Evolutionary conservation across 2,888 invertebrate genomes (phyloP), one percentile per base, ranked within the genome.

Genomic region (Amphipoea lucens): DNA sequence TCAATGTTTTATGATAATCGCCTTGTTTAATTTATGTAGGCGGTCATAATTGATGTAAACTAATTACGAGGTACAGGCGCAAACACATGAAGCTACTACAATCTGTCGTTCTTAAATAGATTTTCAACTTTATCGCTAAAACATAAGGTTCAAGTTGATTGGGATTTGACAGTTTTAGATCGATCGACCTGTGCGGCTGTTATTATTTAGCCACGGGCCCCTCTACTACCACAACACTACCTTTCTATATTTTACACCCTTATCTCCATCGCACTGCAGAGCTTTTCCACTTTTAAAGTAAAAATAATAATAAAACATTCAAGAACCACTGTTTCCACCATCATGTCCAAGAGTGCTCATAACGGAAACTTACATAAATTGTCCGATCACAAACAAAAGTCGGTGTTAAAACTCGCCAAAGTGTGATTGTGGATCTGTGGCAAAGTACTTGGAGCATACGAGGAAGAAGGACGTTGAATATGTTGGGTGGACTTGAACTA

Each of bases 1-100:
- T 85, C 89, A 85, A 92, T 94, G 93, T 94, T 94, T 95, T 94
- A 93, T 93, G 93, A 93, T 95, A 94, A 95, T 94, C 92, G 92
- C 93, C 92, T 91, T 91, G 90, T 90, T 90, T 93, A 93, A 94
- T 94, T 94, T 94, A 93, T 92, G 91, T 88, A 90, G 90, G 86
- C 90, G 87, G 90, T 90, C 88, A 90, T 90, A 91, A 92, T 92
- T 90, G 91, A 87, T 90, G 84, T 88, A 86, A 89, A 87, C 90
- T 91, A 90, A 91, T 92, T 91, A 89, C 74, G 65, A 74, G 81
- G 68, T 79, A 78, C 36, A 36, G 36, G 2, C 1, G 36, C 36
- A 1, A 36, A 2, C 36, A 36, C 36, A 36, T 36, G 1, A 36
- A 1, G 36, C 2, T 36, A 36, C 36, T 36, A 36, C 36, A 36